Conservation (phyloP, 2,797 vertebrate genomes). For the Rhinella marina region DNA sequence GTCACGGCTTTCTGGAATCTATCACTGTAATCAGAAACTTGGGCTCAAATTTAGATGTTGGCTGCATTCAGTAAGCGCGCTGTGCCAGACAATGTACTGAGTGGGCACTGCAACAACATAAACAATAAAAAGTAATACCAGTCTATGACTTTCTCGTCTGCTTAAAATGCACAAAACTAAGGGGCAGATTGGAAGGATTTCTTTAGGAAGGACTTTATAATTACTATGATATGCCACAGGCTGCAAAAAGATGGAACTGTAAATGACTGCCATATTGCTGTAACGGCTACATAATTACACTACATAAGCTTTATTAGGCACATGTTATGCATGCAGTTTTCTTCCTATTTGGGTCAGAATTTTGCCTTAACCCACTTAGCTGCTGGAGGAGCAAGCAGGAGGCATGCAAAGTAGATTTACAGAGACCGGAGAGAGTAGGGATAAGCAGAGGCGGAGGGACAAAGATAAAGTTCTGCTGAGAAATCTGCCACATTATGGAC, state of each 20-base stretch:
- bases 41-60: slow-evolving; percentile 15
- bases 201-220: background rate
- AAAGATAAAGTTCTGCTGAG: slow-evolving; percentile 48
- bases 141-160: background rate
- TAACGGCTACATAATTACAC: slow-evolving; percentile 44
- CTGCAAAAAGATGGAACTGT: slow-evolving; percentile 33
- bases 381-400: slow-evolving; percentile 25
- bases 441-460: slow-evolving; percentile 39
- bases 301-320: slow-evolving; percentile 49
- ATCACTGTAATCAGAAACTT: slow-evolving; percentile 26
- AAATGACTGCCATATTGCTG: slow-evolving; percentile 48
- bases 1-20: slow-evolving; percentile 24
- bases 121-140: slow-evolving; percentile 14
- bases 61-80: background rate
- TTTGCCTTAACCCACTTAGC: slow-evolving; percentile 55
- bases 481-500: slow-evolving; percentile 42
- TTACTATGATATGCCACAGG: slow-evolving; percentile 28
- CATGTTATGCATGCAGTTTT: slow-evolving; percentile 30
- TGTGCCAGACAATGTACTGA: slow-evolving; percentile 31
- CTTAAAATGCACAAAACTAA: slow-evolving; percentile 12
- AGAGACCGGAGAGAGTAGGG: slow-evolving; percentile 43
- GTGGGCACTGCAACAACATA: slow-evolving; percentile 27
- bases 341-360: slow-evolving; percentile 58
- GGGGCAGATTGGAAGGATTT: background rate
- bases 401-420: slow-evolving; percentile 50